Evolutionary conservation across 2,113 vertebrate species (phyloP), one percentile per base, ranked within the genome.

Genomic region (Xiphophorus hellerii): DNA sequence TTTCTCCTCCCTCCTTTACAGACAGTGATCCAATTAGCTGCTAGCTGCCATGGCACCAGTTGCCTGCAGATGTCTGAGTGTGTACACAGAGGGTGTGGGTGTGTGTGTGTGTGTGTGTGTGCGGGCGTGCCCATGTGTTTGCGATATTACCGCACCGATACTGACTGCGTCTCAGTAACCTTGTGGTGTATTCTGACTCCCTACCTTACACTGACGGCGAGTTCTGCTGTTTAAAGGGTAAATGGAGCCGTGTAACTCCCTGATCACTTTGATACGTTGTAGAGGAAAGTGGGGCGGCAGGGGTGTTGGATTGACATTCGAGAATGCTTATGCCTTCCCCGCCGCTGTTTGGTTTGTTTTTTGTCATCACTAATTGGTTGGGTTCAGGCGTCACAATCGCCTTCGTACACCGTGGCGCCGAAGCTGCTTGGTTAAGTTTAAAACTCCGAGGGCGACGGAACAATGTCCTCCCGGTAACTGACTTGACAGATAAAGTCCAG

Each of bases 21-120:
- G 88, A 93, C 89, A 93, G 91, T 92, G 91, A 92, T 90, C 92
- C 92, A 93, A 94, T 94, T 93, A 93, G 88, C 87, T 92, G 86
- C 85, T 90, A 90, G 86, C 87, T 93, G 90, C 89, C 82, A 80
- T 88, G 87, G 88, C 89, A 88, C 88, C 90, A 84, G 82, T 91
- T 89, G 90, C 89, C 87, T 86, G 84, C 86, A 92, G 90, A 91
- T 89, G 86, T 82, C 86, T 71, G 69, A 64, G 71, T 42, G 73
- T 68, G 42, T 66, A 67, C 67, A 75, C 67, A 6, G 30, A 30
- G 2, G 30, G 30, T 35, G 33, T 35, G 9, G 1, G 8, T 35
- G 35, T 10, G 33, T 35, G 7, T 9, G 33, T 35, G 35, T 11
- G 35, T 37, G 35, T 37, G 9, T 37, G 35, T 37, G 35, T 37